Percentiles rank a stretch among this genome's conserved stretches.
These are phyloP conservation scores for Nowickia ferox DNA, from an alignment of 2,888 invertebrate species.

Conservation along the genomic window DNA sequence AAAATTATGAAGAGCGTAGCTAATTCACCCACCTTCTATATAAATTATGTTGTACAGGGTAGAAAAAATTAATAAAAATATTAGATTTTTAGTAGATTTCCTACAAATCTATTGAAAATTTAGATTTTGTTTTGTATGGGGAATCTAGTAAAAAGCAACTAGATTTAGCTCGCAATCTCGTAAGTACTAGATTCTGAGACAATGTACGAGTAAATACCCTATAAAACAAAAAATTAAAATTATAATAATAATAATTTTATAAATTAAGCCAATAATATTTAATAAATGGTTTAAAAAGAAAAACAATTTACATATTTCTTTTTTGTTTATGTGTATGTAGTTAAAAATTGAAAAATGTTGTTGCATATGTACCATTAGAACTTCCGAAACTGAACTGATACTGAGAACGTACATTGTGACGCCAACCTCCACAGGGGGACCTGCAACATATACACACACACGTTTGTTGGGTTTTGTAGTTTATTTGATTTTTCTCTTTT, in stretches of 20 bases:
- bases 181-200: too few relatives aligned
- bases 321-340: conserved; percentile 36
- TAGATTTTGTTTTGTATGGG: too few relatives aligned
- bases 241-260: neutral
- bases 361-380: conserved; percentile 93
- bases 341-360: conserved; percentile 44
- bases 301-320: conserved; percentile 3
- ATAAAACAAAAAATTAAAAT: conserved; percentile 3
- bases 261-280: neutral
- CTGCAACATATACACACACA: conserved; percentile 87
- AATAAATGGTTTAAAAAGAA: neutral
- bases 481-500: conserved; percentile 57
- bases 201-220: too few relatives aligned
- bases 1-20: too few relatives aligned
- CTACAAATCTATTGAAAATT: too few relatives aligned
- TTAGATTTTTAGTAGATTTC: too few relatives aligned
- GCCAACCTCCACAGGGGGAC: conserved; percentile 98
- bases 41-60: too few relatives aligned
- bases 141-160: too few relatives aligned
- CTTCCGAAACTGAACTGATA: conserved; percentile 99
- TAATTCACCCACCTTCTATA: too few relatives aligned
- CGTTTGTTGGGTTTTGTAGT: conserved; percentile 77
- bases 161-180: too few relatives aligned
- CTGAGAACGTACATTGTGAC: conserved; percentile 99
- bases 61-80: too few relatives aligned